These are phyloP conservation scores for Pogonus chalceus DNA, from an alignment of 1,140 invertebrate species.

Conservation along the genomic window DNA sequence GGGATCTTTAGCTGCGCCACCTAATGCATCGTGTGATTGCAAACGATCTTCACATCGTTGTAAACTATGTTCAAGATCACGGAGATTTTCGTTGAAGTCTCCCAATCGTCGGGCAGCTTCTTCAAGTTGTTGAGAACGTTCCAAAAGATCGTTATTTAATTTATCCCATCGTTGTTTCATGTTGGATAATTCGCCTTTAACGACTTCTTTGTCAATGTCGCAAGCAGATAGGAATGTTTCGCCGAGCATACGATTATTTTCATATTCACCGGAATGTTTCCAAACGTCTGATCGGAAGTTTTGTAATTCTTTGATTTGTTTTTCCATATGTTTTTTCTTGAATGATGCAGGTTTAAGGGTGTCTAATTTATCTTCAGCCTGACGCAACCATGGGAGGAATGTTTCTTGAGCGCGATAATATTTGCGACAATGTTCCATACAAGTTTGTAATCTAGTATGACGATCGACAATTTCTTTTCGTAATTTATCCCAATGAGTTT, in stretches of 20 bases:
- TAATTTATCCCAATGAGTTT: slow-evolving; percentile 81
- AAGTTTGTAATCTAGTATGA: slow-evolving; percentile 75
- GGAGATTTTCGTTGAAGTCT: slow-evolving; percentile 76
- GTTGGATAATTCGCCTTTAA: slow-evolving; percentile 67
- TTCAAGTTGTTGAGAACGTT: slow-evolving; percentile 67
- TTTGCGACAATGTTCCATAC: slow-evolving; percentile 85
- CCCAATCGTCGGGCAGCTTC: slow-evolving; percentile 69
- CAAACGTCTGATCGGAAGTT: slow-evolving; percentile 86
- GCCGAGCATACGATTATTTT: slow-evolving; percentile 73
- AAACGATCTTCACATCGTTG: slow-evolving; percentile 81
- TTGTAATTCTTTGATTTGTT: slow-evolving; percentile 81
- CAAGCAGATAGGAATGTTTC: slow-evolving; percentile 77
- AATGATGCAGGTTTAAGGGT: slow-evolving; percentile 69
- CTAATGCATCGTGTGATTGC: slow-evolving; percentile 68
- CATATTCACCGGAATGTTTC: slow-evolving; percentile 83
- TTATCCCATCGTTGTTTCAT: slow-evolving; percentile 84
- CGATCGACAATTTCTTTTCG: slow-evolving; percentile 76
- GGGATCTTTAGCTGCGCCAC: slow-evolving; percentile 67
- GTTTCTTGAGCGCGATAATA: slow-evolving; percentile 74
- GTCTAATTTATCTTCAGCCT: slow-evolving; percentile 76
- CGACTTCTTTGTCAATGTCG: slow-evolving; percentile 82
- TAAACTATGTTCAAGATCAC: slow-evolving; percentile 70
- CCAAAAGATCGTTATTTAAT: slow-evolving; percentile 65
- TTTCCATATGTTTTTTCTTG: slow-evolving; percentile 77
- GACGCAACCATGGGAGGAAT: slow-evolving; percentile 79